These are phyloP conservation scores for Acrocephalus arundinaceus DNA, from an alignment of 2,113 vertebrate species.

Conservation along the genomic window DNA sequence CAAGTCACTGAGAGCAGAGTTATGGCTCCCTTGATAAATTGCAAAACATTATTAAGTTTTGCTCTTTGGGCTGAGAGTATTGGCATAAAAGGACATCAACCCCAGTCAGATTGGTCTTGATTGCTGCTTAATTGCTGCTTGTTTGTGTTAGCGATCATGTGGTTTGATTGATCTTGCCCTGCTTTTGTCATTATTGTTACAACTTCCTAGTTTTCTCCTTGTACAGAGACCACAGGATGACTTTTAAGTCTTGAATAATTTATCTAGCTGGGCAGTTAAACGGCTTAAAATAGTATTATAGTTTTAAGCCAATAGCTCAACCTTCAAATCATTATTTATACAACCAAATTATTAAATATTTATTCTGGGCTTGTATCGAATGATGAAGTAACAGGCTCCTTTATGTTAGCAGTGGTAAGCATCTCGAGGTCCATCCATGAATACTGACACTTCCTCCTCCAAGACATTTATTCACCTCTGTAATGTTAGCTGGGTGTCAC, in stretches of 20 bases:
- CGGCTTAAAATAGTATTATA: slow-evolving; percentile 47
- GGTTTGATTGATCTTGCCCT: slow-evolving; percentile 69
- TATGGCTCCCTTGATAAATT: slow-evolving; percentile 59
- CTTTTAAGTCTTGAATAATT: slow-evolving; percentile 62
- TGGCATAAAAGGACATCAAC: slow-evolving; percentile 62
- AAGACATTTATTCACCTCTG: not conserved
- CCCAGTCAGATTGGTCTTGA: slow-evolving; percentile 56
- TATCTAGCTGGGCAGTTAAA: slow-evolving; percentile 44
- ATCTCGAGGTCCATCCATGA: not conserved
- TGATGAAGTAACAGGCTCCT: slow-evolving; percentile 8
- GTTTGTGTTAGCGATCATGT: slow-evolving; percentile 64
- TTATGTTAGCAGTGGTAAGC: slow-evolving; percentile 19
- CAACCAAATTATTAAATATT: slow-evolving; percentile 64
- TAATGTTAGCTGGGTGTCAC: not conserved
- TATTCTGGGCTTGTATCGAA: slow-evolving; percentile 36
- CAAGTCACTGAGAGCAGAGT: slow-evolving; percentile 46
- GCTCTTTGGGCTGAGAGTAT: slow-evolving; percentile 52
- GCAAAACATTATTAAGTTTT: slow-evolving; percentile 64
- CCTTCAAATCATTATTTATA: slow-evolving; percentile 54
- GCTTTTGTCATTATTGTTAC: slow-evolving; percentile 62
- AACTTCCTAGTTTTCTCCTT: slow-evolving; percentile 69
- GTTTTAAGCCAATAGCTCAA: slow-evolving; percentile 55
- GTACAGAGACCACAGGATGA: slow-evolving; percentile 61
- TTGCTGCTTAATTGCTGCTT: slow-evolving; percentile 73
- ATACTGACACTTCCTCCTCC: slow-evolving; percentile 11